Percentiles rank a stretch among this genome's conserved stretches.
Evolutionary conservation across 2,888 invertebrate genomes (phyloP).

Genomic region (Dilophus febrilis): DNA sequence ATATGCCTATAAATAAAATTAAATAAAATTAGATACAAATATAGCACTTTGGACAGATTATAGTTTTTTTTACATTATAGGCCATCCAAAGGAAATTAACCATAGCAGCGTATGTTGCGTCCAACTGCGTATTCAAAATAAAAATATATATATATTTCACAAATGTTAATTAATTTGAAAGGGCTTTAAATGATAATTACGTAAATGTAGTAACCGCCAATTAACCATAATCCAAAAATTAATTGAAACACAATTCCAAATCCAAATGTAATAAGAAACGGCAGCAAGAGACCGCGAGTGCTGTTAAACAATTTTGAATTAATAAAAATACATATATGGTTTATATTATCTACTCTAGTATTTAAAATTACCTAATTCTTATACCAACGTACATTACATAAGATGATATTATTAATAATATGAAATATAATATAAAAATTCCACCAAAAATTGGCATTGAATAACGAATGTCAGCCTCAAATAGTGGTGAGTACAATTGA

Average conservation of each 20-base stretch:
- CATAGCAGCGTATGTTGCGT: conserved; percentile 58
- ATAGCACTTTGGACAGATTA: neutral
- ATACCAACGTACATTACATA: conserved; percentile 26
- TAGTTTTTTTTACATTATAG: conserved; percentile 64
- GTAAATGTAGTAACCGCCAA: conserved; percentile 82
- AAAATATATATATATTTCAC: no score
- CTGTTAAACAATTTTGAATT: conserved; percentile 30
- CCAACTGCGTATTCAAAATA: conserved; percentile 40
- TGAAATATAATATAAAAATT: conserved; percentile 23
- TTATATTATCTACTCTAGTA: neutral
- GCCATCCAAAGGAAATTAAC: conserved; percentile 68
- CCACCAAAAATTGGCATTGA: conserved; percentile 53
- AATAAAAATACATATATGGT: conserved; percentile 1
- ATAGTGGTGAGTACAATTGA: conserved; percentile 74
- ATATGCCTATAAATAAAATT: conserved; percentile 47
- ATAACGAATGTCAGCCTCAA: conserved; percentile 65
- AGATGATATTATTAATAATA: conserved; percentile 35
- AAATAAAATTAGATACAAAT: conserved; percentile 7
- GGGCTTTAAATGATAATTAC: conserved; percentile 50
- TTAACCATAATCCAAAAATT: conserved; percentile 65
- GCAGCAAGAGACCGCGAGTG: conserved; percentile 64
- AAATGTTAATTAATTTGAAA: no score
- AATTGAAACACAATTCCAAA: conserved; percentile 57
- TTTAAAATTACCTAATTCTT: conserved; percentile 20
- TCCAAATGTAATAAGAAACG: conserved; percentile 57